Percentiles rank a stretch among this genome's conserved stretches.
These are phyloP conservation scores for Scrobipalpa atriplicella DNA, from an alignment of 2,888 invertebrate genomes.

Conservation along the genomic window DNA sequence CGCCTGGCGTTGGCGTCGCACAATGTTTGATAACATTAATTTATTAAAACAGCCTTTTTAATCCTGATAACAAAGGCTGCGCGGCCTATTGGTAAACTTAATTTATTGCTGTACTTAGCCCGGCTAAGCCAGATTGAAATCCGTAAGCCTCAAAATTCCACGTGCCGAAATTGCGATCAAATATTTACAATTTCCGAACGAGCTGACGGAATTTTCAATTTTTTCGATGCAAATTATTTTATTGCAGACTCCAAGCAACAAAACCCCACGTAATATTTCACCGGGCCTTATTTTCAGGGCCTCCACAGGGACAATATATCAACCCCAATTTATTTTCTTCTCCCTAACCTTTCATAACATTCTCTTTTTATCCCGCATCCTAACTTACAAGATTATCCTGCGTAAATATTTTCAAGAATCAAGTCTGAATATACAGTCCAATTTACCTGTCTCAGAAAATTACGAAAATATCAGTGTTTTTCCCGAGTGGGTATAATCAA, in stretches of 20 bases:
- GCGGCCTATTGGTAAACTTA: slow-evolving; percentile 22
- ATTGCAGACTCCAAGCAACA: slow-evolving; percentile 43
- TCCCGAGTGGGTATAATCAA: slow-evolving; percentile 21
- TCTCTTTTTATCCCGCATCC: slow-evolving; percentile 46
- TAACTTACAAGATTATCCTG: slow-evolving; percentile 32
- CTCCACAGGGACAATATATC: slow-evolving; percentile 66
- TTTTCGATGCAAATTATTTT: slow-evolving; percentile 42
- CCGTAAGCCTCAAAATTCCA: slow-evolving; percentile 19
- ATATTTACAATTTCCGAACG: slow-evolving; percentile 10
- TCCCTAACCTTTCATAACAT: slow-evolving; percentile 59
- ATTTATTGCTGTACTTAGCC: slow-evolving; percentile 23
- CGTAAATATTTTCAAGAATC: slow-evolving; percentile 26
- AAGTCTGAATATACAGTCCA: slow-evolving; percentile 16
- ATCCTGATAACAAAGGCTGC: slow-evolving; percentile 17
- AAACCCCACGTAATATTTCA: slow-evolving; percentile 55
- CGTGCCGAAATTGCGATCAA: slow-evolving; percentile 20
- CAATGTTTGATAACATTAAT: slow-evolving; percentile 14
- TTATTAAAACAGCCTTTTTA: slow-evolving; percentile 10
- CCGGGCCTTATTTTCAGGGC: slow-evolving; percentile 57
- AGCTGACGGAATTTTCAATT: slow-evolving; percentile 33
- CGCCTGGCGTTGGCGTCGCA: slow-evolving; percentile 6
- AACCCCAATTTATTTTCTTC: slow-evolving; percentile 69
- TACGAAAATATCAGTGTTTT: background rate
- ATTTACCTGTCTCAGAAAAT: slow-evolving; percentile 11
- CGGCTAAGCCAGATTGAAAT: slow-evolving; percentile 30